Percentiles rank a stretch among this genome's conserved stretches.
phyloP scores from a whole-genome alignment of 2,113 vertebrate genomes.

The Butastur rufipennis region DNA sequence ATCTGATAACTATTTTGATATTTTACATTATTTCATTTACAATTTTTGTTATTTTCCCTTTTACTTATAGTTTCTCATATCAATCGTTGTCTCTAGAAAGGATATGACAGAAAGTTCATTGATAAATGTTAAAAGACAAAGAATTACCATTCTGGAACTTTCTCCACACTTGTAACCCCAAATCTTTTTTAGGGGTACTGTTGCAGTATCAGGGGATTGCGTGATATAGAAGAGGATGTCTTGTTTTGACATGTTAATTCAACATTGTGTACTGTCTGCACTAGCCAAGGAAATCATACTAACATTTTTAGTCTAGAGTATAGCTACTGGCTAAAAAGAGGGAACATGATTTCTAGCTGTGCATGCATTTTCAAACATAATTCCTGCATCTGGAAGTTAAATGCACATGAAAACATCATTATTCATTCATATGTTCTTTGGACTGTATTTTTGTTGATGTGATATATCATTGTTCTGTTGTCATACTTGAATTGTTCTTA shows the following conservation, averaged over 20 bases:
- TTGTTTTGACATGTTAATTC: not conserved
- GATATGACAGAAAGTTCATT: not conserved
- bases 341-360: not conserved
- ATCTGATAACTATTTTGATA: slow-evolving; percentile 64
- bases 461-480: slow-evolving; percentile 53
- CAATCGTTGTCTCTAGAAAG: slow-evolving; percentile 22
- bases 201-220: not conserved
- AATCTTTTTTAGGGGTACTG: not conserved
- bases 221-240: not conserved
- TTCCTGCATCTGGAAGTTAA: not conserved
- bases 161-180: not conserved
- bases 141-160: not conserved
- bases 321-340: not conserved
- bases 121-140: not conserved
- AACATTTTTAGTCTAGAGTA: not conserved
- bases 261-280: not conserved
- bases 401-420: not conserved
- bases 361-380: not conserved
- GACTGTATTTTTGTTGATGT: slow-evolving; percentile 36
- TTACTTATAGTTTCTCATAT: slow-evolving; percentile 61
- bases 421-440: slow-evolving; percentile 23
- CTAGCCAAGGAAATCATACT: slow-evolving; percentile 8
- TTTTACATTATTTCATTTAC: slow-evolving; percentile 64
- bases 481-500: slow-evolving; percentile 44
- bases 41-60: slow-evolving; percentile 51